phyloP scores from a whole-genome alignment of 2,888 invertebrate species.

The Brenthis daphne region DNA sequence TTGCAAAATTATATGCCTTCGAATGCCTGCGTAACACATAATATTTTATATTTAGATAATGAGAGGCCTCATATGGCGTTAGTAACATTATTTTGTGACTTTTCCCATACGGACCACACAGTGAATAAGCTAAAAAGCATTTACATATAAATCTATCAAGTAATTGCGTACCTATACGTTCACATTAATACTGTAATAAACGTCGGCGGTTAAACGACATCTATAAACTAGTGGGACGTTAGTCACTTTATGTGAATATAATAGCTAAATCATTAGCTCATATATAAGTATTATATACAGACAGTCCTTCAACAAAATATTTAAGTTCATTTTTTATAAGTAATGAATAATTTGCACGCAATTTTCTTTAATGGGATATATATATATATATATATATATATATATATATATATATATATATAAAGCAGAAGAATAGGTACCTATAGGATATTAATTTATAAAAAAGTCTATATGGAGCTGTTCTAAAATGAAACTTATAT shows the following conservation, averaged over 20 bases:
- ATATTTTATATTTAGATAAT: slow-evolving; percentile 5
- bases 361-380: too few species aligned
- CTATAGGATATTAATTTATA: too few species aligned
- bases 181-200: slow-evolving; percentile 5
- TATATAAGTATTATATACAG: slow-evolving; percentile 1
- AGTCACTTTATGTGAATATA: slow-evolving; percentile 24
- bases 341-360: background rate
- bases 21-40: background rate
- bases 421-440: too few species aligned
- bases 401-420: too few species aligned
- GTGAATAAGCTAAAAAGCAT: slow-evolving; percentile 13
- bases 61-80: background rate
- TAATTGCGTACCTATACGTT: slow-evolving; percentile 2
- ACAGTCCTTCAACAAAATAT: background rate
- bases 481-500: too few species aligned
- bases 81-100: background rate
- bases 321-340: slow-evolving; percentile 2
- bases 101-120: slow-evolving; percentile 7
- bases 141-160: slow-evolving; percentile 8
- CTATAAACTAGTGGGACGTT: slow-evolving; percentile 16
- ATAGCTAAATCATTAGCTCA: slow-evolving; percentile 24
- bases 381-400: too few species aligned
- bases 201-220: slow-evolving; percentile 16
- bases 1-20: background rate
- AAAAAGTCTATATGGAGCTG: too few species aligned